phyloP scores from a whole-genome alignment of 64 coral and sea anemone genomes.

The Porites lutea region DNA sequence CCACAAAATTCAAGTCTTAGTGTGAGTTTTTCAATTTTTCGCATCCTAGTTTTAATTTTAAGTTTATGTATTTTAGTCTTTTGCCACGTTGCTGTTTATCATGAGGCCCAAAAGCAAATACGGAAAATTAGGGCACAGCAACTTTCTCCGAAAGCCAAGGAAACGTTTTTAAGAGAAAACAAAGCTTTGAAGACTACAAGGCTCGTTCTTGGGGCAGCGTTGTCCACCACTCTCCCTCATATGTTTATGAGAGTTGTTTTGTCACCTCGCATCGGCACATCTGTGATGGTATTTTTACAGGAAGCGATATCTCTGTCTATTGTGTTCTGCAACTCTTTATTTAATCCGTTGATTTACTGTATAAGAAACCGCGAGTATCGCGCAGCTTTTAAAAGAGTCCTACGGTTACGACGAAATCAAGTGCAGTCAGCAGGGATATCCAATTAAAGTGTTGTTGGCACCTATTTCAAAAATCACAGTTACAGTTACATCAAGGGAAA shows the following conservation, averaged over 20 bases:
- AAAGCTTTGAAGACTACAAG: slow-evolving; percentile 5
- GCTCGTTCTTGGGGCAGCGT: background rate
- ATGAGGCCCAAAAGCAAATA: background rate
- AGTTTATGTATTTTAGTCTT: background rate
- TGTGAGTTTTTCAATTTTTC: background rate
- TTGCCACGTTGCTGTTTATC: background rate
- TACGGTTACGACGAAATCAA: background rate
- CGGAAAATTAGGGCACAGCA: background rate
- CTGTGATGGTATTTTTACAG: background rate
- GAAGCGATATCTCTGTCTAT: background rate
- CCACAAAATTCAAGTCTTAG: background rate
- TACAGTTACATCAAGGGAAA: too few species aligned
- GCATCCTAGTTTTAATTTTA: background rate
- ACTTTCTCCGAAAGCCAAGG: too few species aligned
- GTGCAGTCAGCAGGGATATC: background rate
- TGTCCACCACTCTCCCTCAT: background rate
- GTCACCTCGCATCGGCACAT: background rate
- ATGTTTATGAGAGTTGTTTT: background rate
- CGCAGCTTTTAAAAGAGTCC: background rate
- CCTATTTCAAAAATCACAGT: too few species aligned
- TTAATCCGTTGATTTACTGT: background rate
- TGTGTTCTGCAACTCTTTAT: background rate
- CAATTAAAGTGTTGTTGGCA: too few species aligned
- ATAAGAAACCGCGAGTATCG: background rate
- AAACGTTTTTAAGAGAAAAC: background rate